Conservation (phyloP, 2,797 vertebrate genomes). For the Thripadectes ignobilis region DNA sequence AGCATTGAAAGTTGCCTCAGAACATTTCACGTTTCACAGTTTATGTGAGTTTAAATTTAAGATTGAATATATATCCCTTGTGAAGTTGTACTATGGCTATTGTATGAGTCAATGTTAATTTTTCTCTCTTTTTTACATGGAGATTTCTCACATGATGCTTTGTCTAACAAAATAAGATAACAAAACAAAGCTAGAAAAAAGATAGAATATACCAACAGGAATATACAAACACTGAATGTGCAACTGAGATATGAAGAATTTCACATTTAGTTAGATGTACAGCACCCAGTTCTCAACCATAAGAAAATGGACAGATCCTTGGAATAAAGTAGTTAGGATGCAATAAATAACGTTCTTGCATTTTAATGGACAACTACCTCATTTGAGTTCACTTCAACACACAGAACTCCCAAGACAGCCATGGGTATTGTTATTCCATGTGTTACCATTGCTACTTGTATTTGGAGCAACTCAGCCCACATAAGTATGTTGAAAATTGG, state of each 20-base stretch:
- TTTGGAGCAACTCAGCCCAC: background rate
- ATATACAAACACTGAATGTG: background rate
- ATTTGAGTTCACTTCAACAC: background rate
- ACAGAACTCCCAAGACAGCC: background rate
- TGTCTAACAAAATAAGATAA: background rate
- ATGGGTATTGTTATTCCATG: background rate
- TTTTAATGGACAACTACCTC: background rate
- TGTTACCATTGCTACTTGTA: background rate
- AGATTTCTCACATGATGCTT: background rate
- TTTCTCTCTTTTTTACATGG: background rate
- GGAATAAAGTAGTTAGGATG: background rate
- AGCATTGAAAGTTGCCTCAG: background rate
- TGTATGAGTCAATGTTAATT: background rate
- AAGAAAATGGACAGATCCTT: background rate
- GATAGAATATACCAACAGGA: background rate
- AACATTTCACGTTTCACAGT: background rate
- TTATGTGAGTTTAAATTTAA: background rate
- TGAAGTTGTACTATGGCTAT: background rate
- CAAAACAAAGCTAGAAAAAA: background rate
- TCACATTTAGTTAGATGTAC: background rate
- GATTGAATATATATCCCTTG: background rate
- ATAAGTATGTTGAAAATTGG: background rate
- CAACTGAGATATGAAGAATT: background rate
- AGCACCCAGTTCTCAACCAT: background rate
- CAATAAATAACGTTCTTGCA: background rate